Evolutionary conservation across 2,113 vertebrate genomes (phyloP).

Genomic region (Pleuronectes platessa): DNA sequence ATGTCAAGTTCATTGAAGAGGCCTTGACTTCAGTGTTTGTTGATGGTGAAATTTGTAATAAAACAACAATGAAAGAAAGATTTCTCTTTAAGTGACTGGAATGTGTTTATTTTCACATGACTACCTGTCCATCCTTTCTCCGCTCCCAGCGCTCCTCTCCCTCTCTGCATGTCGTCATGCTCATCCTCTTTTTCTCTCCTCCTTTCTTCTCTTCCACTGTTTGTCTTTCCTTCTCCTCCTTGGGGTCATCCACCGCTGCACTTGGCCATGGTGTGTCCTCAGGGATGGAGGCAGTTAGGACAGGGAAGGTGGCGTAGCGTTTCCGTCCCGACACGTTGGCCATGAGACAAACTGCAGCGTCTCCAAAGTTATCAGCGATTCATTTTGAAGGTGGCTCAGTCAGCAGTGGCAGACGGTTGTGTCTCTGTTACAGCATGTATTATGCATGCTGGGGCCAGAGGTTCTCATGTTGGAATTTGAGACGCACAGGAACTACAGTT

Average conservation of each 20-base stretch:
- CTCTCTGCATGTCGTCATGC: not conserved
- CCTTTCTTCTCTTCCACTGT: not conserved
- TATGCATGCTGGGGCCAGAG: not conserved
- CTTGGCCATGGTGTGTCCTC: not conserved
- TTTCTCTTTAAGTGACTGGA: not conserved
- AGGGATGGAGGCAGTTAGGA: not conserved
- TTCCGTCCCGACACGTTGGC: not conserved
- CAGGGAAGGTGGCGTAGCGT: not conserved
- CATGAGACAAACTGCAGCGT: not conserved
- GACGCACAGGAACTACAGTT: not conserved
- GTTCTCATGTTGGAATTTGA: not conserved
- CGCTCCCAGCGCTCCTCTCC: not conserved
- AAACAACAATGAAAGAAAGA: constrained; percentile 36
- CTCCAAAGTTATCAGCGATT: not conserved
- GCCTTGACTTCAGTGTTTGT: constrained; percentile 81
- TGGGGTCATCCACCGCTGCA: not conserved
- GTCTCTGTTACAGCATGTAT: constrained; percentile 8
- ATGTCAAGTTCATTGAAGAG: constrained; percentile 61
- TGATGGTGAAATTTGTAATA: constrained; percentile 86
- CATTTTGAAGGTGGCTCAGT: not conserved
- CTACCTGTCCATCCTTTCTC: not conserved
- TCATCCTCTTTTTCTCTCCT: no score
- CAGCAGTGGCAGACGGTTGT: not conserved
- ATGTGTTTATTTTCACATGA: not conserved
- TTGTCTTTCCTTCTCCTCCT: not conserved